Percentiles rank a stretch among this genome's conserved stretches.
These are phyloP conservation scores for Laothoe populi DNA, from an alignment of 2,888 invertebrate species.

Conservation along the genomic window DNA sequence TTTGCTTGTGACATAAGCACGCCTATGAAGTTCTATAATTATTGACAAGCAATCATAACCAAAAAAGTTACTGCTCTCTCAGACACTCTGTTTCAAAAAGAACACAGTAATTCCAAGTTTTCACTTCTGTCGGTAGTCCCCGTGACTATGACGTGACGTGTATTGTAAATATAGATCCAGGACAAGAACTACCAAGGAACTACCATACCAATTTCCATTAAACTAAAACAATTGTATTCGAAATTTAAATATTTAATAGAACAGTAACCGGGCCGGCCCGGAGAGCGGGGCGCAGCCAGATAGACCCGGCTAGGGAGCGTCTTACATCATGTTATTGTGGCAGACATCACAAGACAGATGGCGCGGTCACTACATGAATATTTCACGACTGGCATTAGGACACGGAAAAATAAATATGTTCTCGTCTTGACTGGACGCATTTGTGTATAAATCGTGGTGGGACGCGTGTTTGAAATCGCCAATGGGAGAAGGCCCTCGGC, in stretches of 20 bases:
- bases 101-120: no score
- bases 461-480: slow-evolving; percentile 70
- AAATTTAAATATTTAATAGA: neutral
- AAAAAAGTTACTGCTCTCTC: no score
- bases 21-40: no score
- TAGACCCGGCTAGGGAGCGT: slow-evolving; percentile 43
- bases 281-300: neutral
- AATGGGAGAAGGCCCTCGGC: slow-evolving; percentile 56
- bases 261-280: neutral
- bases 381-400: slow-evolving; percentile 80
- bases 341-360: slow-evolving; percentile 75
- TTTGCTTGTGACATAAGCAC: no score
- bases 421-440: slow-evolving; percentile 72
- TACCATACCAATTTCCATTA: no score
- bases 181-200: no score
- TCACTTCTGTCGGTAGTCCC: no score
- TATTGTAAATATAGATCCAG: no score
- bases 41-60: no score
- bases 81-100: no score
- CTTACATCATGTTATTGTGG: slow-evolving; percentile 68
- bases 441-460: slow-evolving; percentile 79
- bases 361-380: slow-evolving; percentile 79
- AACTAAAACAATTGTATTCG: no score
- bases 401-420: slow-evolving; percentile 80
- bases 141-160: no score